A percentile compares a stretch with the other conserved stretches of the same genome.
Evolutionary conservation across 2,888 invertebrate genomes (phyloP).

Genomic region (Cephus pygmeus): DNA sequence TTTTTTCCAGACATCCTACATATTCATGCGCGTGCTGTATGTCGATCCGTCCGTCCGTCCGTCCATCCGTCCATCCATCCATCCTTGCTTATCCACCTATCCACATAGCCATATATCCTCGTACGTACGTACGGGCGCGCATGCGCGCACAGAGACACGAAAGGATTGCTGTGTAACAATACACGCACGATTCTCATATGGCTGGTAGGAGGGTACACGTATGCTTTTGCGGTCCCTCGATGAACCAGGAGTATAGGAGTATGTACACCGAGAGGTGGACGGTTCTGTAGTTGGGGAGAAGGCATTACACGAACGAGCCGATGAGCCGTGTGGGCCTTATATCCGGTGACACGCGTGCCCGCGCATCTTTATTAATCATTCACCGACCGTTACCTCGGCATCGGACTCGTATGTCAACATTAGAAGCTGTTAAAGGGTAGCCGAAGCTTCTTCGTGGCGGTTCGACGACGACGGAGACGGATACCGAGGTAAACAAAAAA

Average conservation of each 20-base stretch:
- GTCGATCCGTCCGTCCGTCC: conserved; percentile 43
- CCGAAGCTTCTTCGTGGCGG: too few relatives aligned
- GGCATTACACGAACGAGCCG: conserved; percentile 28
- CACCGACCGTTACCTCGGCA: conserved; percentile 51
- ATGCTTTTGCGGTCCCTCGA: conserved; percentile 7
- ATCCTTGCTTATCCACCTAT: conserved; percentile 11
- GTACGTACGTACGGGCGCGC: conserved; percentile 10
- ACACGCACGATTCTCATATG: too few relatives aligned
- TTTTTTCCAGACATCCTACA: conserved; percentile 57
- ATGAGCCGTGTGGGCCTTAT: conserved; percentile 53
- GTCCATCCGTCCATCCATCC: conserved; percentile 23
- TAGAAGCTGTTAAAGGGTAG: conserved; percentile 14
- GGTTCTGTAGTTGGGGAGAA: conserved; percentile 14
- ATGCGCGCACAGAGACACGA: conserved; percentile 11
- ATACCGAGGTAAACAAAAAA: too few relatives aligned
- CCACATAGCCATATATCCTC: neutral
- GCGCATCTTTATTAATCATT: conserved; percentile 64
- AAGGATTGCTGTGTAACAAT: neutral
- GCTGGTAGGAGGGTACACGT: too few relatives aligned
- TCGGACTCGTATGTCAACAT: conserved; percentile 33
- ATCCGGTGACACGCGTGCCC: conserved; percentile 63
- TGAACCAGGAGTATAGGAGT: conserved; percentile 8
- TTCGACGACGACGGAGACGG: too few relatives aligned
- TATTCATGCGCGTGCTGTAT: conserved; percentile 60
- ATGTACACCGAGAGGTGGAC: neutral